Base-by-base conservation (phyloP, 2,888 invertebrate species). In the Linnaemya tessellans region DNA sequence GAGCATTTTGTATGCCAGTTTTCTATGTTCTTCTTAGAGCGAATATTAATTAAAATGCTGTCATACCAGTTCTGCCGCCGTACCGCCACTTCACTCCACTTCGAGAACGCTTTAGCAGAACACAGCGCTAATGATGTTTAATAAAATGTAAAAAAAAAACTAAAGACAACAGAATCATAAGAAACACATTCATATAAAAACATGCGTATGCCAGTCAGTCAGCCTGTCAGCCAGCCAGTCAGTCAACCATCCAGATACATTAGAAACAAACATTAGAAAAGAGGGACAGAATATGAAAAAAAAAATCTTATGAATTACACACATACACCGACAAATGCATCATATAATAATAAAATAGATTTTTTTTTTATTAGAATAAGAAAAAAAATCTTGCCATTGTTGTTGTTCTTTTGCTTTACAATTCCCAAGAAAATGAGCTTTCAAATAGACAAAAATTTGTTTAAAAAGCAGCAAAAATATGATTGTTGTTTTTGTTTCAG, bases 11-110 rank as follows among this genome's bases (percentile, higher is more conserved):
- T 54, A 22, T 1, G 56, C 56, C 30, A 56, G 56, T 25, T 56
- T 56, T 25, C 56, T 18, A 60, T 38, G 11, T 65, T 79, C 64
- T 64, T 71, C 49, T 65, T 38, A 64, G 10, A 77, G 64, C 18
- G 77, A 84, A 78, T 71, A 86, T 86, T 84, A 87, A 87, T 85
- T 85, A 86, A 86, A 86, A 84, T 86, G 84, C 80, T 87, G 87
- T 79, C 80, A 84, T 80, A 86, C 87, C 83, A 86, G 87, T 87
- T 87, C 30, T 64, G 46, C 58, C 56, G 15, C 49, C 49, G 7
- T 65, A 30, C 71, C 70, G 38, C 43, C 43, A 74, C 54, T 60
- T 64, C 65, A 41, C 74, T 80, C 43, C 60, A 51, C 67, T 41
- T 43, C 35, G 25, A 51, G 73, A 43, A 41, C 38, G 38, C 18